These are phyloP conservation scores for Xestia xanthographa DNA, from an alignment of 2,888 invertebrate species.

Conservation along the genomic window DNA sequence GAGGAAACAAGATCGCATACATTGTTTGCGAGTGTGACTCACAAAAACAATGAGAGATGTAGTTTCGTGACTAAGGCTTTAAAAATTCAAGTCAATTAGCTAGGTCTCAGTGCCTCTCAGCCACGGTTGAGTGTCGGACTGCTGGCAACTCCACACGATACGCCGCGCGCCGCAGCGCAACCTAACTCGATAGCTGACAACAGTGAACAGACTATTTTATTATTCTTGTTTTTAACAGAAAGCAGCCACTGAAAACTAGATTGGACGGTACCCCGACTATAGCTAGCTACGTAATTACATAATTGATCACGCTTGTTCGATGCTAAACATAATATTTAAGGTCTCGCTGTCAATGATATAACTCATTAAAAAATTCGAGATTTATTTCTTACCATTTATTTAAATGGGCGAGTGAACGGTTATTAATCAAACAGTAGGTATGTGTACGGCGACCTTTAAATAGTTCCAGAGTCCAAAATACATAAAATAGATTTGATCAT, in stretches of 20 bases:
- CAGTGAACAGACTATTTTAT: slow-evolving; percentile 62
- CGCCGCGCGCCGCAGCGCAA: slow-evolving; percentile 61
- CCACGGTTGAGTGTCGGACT: slow-evolving; percentile 54
- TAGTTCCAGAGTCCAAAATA: slow-evolving; percentile 36
- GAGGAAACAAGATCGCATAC: slow-evolving; percentile 76
- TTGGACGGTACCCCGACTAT: slow-evolving; percentile 60
- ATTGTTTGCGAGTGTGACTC: slow-evolving; percentile 82
- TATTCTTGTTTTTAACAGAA: slow-evolving; percentile 71
- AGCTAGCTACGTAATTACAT: slow-evolving; percentile 60
- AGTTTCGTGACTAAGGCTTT: slow-evolving; percentile 85
- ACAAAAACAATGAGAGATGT: slow-evolving; percentile 80
- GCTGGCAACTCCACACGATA: slow-evolving; percentile 43
- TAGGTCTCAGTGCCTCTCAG: slow-evolving; percentile 74
- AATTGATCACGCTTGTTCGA: slow-evolving; percentile 53
- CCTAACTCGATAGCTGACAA: slow-evolving; percentile 49
- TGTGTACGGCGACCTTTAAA: slow-evolving; percentile 41
- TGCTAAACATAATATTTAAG: slow-evolving; percentile 44
- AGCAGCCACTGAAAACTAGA: slow-evolving; percentile 27
- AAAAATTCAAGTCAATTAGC: slow-evolving; percentile 87
- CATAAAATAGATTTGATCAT: slow-evolving; percentile 46
- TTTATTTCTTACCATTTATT: slow-evolving; percentile 30
- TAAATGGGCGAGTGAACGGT: slow-evolving; percentile 40
- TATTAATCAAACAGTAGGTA: slow-evolving; percentile 44
- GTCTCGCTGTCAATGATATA: slow-evolving; percentile 53
- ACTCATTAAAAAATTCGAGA: slow-evolving; percentile 41